Conservation (phyloP, 2,888 invertebrate genomes). For the Nymphalis c-album region DNA sequence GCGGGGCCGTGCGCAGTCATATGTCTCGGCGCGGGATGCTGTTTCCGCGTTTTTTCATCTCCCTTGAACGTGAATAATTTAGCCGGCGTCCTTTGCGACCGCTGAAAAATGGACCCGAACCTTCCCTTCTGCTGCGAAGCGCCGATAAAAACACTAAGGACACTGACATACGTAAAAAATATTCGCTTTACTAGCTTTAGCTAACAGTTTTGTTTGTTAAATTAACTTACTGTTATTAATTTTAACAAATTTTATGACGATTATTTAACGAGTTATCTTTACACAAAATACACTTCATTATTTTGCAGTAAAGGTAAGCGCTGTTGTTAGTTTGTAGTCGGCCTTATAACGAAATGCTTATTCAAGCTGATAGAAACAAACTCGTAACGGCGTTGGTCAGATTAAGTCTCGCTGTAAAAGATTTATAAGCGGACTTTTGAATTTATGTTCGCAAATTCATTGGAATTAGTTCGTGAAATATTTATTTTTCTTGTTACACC, state of each 20-base stretch:
- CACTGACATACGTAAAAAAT: not conserved
- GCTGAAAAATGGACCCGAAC: constrained; percentile 38
- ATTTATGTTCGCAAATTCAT: constrained; percentile 8
- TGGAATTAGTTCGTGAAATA: not conserved
- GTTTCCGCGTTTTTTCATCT: constrained; percentile 19
- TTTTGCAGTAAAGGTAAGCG: not conserved
- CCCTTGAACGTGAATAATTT: constrained; percentile 38
- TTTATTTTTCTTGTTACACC: too few species aligned
- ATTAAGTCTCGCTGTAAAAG: constrained; percentile 7
- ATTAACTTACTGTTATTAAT: too few species aligned
- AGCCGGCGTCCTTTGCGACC: constrained; percentile 36
- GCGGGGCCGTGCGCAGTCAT: constrained; percentile 11
- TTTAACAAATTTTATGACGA: too few species aligned
- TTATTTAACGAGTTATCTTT: too few species aligned
- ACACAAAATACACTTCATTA: not conserved
- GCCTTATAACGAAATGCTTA: constrained; percentile 7
- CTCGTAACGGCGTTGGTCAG: constrained; percentile 3
- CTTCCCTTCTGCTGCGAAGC: constrained; percentile 27
- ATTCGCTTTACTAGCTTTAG: not conserved
- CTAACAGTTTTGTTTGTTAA: too few species aligned
- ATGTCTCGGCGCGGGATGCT: constrained; percentile 14
- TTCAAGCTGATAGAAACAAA: constrained; percentile 7
- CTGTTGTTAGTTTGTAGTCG: not conserved
- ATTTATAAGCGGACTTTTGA: constrained; percentile 5
- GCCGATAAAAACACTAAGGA: constrained; percentile 14